A percentile compares a stretch with the other conserved stretches of the same genome.
phyloP scores from a whole-genome alignment of 2,113 vertebrate species.

The Puma concolor region DNA sequence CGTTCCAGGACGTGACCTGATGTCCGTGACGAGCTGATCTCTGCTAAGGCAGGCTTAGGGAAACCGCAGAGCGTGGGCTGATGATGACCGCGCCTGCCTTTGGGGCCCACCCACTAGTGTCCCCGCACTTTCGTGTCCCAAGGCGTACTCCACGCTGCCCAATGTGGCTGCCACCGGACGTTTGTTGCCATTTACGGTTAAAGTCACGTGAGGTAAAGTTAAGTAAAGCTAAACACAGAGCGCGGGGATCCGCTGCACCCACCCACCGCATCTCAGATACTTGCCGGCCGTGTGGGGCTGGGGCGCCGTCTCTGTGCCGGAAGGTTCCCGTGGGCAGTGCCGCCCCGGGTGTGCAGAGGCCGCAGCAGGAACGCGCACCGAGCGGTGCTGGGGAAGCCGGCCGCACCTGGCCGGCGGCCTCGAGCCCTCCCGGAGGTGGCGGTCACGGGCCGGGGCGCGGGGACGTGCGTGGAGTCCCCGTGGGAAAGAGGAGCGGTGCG shows the following conservation, averaged over 20 bases:
- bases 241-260: accelerated
- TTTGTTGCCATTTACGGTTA: neutral
- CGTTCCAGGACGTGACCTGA: neutral
- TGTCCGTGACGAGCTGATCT: accelerated
- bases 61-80: accelerated
- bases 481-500: neutral
- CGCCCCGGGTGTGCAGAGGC: neutral
- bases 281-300: neutral
- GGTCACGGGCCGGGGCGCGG: neutral
- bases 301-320: accelerated
- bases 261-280: neutral
- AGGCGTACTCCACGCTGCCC: neutral
- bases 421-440: neutral
- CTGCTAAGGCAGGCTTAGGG: neutral
- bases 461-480: neutral
- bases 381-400: neutral
- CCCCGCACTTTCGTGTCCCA: too few species aligned
- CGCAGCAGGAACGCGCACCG: accelerated
- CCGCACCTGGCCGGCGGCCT: too few species aligned
- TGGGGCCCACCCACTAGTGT: neutral
- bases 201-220: neutral
- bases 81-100: too few species aligned
- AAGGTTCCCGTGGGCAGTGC: neutral
- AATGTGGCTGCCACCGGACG: accelerated
- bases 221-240: neutral